phyloP scores from a whole-genome alignment of 2,888 invertebrate genomes.

The Epirrhoe alternata region DNA sequence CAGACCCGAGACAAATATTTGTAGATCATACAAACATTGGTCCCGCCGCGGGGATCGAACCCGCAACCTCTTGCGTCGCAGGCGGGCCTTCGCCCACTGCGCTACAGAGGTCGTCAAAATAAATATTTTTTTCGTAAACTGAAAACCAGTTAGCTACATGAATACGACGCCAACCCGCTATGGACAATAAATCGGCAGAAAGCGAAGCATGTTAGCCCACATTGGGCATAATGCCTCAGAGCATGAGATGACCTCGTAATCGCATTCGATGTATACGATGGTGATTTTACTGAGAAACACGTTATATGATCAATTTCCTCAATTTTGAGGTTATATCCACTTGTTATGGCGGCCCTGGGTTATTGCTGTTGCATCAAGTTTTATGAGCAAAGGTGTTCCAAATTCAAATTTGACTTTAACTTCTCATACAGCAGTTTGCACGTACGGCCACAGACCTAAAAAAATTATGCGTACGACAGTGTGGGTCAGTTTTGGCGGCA shows the following conservation, averaged over 20 bases:
- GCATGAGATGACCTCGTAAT: constrained; percentile 44
- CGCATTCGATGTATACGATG: constrained; percentile 17
- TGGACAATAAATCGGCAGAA: constrained; percentile 43
- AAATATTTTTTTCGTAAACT: neutral
- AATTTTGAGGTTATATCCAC: constrained; percentile 23
- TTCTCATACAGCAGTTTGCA: neutral
- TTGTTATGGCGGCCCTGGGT: constrained; percentile 11
- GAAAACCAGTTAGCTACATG: neutral
- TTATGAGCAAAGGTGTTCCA: neutral
- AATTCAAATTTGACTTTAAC: neutral
- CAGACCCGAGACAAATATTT: too few species aligned
- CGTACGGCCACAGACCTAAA: too few species aligned
- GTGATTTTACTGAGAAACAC: constrained; percentile 20
- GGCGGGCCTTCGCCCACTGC: too few species aligned
- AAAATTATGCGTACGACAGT: too few species aligned
- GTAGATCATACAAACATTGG: too few species aligned
- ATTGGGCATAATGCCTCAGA: constrained; percentile 39
- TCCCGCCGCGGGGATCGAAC: too few species aligned
- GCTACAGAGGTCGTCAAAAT: too few species aligned
- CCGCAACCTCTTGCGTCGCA: too few species aligned
- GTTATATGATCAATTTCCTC: constrained; percentile 31
- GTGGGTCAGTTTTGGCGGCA: too few species aligned
- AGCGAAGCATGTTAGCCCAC: constrained; percentile 43
- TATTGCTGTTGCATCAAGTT: neutral
- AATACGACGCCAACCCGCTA: constrained; percentile 24